A percentile compares a stretch with the other conserved stretches of the same genome.
Conservation (phyloP, 1,140 invertebrate species). For the Cryptotermes secundus region DNA sequence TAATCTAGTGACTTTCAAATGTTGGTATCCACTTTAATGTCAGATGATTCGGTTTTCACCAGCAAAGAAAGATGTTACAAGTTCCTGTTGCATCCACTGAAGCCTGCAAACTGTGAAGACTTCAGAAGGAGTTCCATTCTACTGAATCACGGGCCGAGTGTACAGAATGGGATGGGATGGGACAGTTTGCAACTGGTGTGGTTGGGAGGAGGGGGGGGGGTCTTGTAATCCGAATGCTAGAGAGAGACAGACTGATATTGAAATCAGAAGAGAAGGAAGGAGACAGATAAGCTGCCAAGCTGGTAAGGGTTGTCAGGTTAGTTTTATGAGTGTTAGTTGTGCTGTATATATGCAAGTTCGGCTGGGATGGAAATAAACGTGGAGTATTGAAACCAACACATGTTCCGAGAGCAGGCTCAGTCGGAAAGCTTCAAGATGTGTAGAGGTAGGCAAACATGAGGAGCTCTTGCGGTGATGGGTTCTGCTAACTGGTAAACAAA, state of each 20-base stretch:
- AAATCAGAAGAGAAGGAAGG: not conserved
- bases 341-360: not conserved
- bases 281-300: not conserved
- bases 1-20: no score
- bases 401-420: not conserved
- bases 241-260: not conserved
- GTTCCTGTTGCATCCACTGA: no score
- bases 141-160: not conserved
- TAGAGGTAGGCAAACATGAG: not conserved
- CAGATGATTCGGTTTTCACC: no score
- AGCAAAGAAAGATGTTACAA: no score
- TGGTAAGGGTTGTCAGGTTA: constrained; percentile 16
- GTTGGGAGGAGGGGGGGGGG: no score
- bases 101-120: no score
- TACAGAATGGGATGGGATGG: constrained; percentile 1
- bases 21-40: no score
- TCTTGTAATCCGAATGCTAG: not conserved
- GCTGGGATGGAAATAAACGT: not conserved
- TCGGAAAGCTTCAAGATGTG: not conserved
- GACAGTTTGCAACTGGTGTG: not conserved
- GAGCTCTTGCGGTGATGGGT: not conserved
- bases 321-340: not conserved
- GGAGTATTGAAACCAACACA: not conserved
- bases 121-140: not conserved
- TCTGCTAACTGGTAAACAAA: not conserved